A percentile compares a stretch with the other conserved stretches of the same genome.
phyloP scores from a whole-genome alignment of 2,888 invertebrate species.

The Sipunculus nudus region DNA sequence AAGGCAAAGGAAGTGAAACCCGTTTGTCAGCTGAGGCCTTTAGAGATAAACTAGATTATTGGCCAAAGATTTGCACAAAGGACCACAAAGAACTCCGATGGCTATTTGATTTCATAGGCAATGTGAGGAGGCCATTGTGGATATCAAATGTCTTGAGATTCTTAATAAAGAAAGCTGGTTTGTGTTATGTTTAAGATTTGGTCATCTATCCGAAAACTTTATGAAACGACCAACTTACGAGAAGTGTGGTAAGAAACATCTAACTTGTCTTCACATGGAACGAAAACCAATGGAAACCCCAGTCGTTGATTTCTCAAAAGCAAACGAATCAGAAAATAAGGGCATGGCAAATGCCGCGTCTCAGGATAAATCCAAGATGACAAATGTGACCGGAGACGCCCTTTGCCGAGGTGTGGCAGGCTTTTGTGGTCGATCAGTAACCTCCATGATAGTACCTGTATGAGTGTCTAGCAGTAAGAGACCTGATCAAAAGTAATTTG shows the following conservation, averaged over 20 bases:
- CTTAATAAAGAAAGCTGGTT: slow-evolving; percentile 26
- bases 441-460: slow-evolving; percentile 38
- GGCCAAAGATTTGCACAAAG: slow-evolving; percentile 3
- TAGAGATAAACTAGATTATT: slow-evolving; percentile 9
- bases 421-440: background rate
- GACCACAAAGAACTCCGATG: slow-evolving; percentile 4
- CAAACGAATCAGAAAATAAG: background rate
- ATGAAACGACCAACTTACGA: slow-evolving; percentile 22
- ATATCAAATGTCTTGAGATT: too few species aligned
- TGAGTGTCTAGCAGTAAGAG: slow-evolving; percentile 21
- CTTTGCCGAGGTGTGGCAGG: background rate
- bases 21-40: slow-evolving; percentile 8
- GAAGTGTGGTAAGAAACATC: slow-evolving; percentile 32
- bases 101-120: slow-evolving; percentile 9
- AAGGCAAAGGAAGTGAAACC: background rate
- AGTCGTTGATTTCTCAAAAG: too few species aligned
- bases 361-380: background rate
- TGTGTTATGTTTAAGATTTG: slow-evolving; percentile 38
- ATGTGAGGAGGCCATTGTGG: background rate
- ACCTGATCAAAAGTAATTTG: slow-evolving; percentile 29
- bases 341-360: background rate
- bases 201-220: slow-evolving; percentile 37
- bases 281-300: too few species aligned
- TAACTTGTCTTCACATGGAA: slow-evolving; percentile 33
- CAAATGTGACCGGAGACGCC: background rate